phyloP scores from a whole-genome alignment of 2,797 vertebrate species.

The Halcyon badia region DNA sequence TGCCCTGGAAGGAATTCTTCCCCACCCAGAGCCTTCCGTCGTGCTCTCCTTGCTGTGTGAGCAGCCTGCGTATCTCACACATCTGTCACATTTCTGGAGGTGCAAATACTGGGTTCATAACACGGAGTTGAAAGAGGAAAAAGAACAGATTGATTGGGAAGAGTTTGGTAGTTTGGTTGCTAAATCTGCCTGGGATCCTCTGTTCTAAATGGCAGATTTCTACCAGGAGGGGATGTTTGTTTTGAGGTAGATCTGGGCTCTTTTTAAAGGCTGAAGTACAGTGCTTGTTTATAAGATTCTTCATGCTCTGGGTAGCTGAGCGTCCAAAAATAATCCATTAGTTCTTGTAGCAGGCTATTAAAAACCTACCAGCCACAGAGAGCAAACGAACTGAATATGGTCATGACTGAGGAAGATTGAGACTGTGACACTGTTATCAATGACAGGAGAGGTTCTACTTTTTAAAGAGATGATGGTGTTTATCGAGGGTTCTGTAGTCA shows the following conservation, averaged over 20 bases:
- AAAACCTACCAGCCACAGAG: not conserved
- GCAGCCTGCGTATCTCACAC: not conserved
- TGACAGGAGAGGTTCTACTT: not conserved
- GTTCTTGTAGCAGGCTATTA: not conserved
- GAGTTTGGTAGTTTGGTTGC: not conserved
- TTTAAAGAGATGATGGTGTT: not conserved
- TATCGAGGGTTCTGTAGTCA: not conserved
- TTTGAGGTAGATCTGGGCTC: not conserved
- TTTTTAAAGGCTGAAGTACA: not conserved
- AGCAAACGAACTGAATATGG: not conserved
- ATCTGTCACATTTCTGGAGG: not conserved
- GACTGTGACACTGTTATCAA: accelerated
- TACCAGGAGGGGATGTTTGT: not conserved
- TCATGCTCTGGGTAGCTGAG: not conserved
- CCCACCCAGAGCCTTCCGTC: not conserved
- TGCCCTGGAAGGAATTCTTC: not conserved
- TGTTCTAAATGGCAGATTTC: not conserved
- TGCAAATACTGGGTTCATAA: not conserved
- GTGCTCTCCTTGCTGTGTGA: not conserved
- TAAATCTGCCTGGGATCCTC: not conserved
- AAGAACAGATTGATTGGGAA: not conserved
- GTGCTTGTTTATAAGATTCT: not conserved
- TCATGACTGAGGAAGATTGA: accelerated
- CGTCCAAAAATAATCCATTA: not conserved
- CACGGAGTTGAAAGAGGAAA: not conserved